phyloP scores from a whole-genome alignment of 2,888 invertebrate genomes.

The Sphaerophoria rueppellii region DNA sequence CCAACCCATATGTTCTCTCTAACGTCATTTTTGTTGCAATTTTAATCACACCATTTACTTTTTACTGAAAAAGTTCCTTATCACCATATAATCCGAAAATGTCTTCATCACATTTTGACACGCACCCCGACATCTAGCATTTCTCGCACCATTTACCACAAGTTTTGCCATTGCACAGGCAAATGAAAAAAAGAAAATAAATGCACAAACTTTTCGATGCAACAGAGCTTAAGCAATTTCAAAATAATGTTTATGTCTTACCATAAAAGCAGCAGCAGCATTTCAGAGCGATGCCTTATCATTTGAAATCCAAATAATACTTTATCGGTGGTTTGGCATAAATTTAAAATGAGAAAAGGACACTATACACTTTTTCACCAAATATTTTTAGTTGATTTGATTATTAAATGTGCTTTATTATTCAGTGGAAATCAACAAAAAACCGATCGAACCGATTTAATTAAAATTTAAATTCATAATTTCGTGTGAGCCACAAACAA shows the following conservation, averaged over 20 bases:
- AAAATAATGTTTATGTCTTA: not conserved
- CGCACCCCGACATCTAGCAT: not conserved
- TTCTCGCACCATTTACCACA: not conserved
- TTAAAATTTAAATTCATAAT: not conserved
- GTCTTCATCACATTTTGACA: not conserved
- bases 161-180: not conserved
- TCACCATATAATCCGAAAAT: not conserved
- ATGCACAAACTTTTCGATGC: not conserved
- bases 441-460: not conserved
- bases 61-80: not conserved
- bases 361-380: not conserved
- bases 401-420: not conserved
- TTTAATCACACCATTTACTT: not conserved
- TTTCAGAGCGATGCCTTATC: conserved; percentile 24
- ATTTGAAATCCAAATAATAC: not conserved
- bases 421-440: not conserved
- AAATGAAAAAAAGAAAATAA: not conserved
- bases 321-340: not conserved
- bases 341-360: not conserved
- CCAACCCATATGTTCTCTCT: no score
- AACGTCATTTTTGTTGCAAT: no score
- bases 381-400: not conserved
- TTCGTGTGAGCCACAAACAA: not conserved
- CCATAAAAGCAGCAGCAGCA: conserved; percentile 27
- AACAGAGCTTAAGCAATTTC: not conserved